A percentile compares a stretch with the other conserved stretches of the same genome.
Evolutionary conservation across 1,140 invertebrate genomes (phyloP).

Genomic region (Micrasema longulum): DNA sequence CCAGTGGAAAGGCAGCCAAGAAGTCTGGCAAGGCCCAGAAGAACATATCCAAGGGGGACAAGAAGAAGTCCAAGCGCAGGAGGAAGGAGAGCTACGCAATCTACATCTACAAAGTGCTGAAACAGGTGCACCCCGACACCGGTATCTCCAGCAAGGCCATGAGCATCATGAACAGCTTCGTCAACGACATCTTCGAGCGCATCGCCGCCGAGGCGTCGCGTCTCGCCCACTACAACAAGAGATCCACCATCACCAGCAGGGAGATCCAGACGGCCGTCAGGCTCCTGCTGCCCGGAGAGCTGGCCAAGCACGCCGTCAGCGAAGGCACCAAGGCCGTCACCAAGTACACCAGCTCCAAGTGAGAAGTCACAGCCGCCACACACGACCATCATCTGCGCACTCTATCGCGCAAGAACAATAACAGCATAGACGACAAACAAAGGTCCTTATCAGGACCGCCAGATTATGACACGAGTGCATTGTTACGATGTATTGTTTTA

Average conservation of each 20-base stretch:
- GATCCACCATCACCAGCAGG: slow-evolving; percentile 70
- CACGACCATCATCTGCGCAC: background rate
- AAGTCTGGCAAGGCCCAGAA: slow-evolving; percentile 68
- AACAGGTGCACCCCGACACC: slow-evolving; percentile 77
- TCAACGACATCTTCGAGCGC: slow-evolving; percentile 70
- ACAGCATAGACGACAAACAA: background rate
- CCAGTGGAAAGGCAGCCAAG: slow-evolving; percentile 64
- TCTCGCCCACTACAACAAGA: slow-evolving; percentile 79
- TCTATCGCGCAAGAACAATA: background rate
- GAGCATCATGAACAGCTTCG: slow-evolving; percentile 76
- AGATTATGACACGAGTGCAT: no score
- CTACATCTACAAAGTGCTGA: slow-evolving; percentile 79
- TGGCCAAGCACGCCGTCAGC: slow-evolving; percentile 58
- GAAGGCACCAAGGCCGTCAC: slow-evolving; percentile 3
- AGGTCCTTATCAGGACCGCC: slow-evolving; percentile 3
- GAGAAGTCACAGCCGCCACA: background rate
- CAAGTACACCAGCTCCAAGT: slow-evolving; percentile 10
- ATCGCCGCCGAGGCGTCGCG: slow-evolving; percentile 74
- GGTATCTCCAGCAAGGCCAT: slow-evolving; percentile 75
- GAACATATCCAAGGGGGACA: slow-evolving; percentile 69
- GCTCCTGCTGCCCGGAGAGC: slow-evolving; percentile 70
- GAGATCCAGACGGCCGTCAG: slow-evolving; percentile 70
- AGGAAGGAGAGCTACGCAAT: slow-evolving; percentile 78
- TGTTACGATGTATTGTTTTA: no score
- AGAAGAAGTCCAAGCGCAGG: slow-evolving; percentile 69